Base-by-base conservation (phyloP, 2,113 vertebrate species). In the Rhinolophus sinicus region DNA sequence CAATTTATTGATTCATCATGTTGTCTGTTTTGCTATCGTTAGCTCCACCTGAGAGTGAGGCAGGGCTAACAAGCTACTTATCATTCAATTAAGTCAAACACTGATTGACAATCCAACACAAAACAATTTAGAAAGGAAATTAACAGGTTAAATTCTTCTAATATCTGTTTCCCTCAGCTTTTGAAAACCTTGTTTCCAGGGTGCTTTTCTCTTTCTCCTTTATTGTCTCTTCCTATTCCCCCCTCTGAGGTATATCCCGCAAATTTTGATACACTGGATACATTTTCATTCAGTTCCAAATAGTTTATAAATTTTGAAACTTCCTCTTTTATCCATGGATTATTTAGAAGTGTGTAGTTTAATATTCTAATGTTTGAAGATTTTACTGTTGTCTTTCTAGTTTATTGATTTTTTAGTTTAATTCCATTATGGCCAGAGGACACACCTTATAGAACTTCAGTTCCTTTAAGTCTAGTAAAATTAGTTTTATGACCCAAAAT, bases 371-470 rank as follows among this genome's bases (percentile, higher is more conserved):
- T 85, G 30, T 83, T 91, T 88, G 76, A 30, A 16, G 22, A 77
- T 93, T 93, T 97, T 93, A 62, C 58, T 54, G n/a, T 65, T 77
- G 77, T 93, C 44, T 81, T 67, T 90, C 40, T 90, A 24, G 76
- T n/a, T 90, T 88, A 78, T 19, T 60, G 12, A 60, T 47, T 90
- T 44, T 87, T 90, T 91, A 88, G 35, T 88, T 88, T 95, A 90
- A 83, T 88, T 95, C 13, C 18, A 44, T 73, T 65, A 78, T 80
- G 62, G 52, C 52, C 60, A 88, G n/a, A 92, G 67, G 88, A 65
- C 22, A 82, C 82, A 95, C 6, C 24, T 94, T 72, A 47, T 16
- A 64, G 77, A n/a, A 82, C 24, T 33, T 84, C 50, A 78, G 40
- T 67, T 90, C 47, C 83, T 72, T 33, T 52, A 72, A 47, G 10